Percentiles rank a stretch among this genome's conserved stretches.
These are phyloP conservation scores for Eulemur coronatus DNA, from an alignment of 2,797 vertebrate genomes.

Conservation along the genomic window DNA sequence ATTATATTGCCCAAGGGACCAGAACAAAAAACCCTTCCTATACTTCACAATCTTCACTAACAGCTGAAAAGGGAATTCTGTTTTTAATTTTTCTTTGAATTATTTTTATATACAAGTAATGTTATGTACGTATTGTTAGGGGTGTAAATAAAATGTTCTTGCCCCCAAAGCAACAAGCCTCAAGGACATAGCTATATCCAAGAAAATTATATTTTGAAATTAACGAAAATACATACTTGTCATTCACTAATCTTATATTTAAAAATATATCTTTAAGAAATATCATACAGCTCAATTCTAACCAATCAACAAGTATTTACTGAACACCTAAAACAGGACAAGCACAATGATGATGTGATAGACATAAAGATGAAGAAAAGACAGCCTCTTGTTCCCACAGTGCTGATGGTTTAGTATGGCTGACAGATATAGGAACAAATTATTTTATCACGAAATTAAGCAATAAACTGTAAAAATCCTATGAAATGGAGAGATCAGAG, in stretches of 20 bases:
- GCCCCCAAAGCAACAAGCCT: background rate
- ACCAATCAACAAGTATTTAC: background rate
- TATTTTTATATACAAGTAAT: constrained; percentile 17
- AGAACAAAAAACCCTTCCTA: constrained; percentile 29
- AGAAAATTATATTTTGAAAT: constrained; percentile 38
- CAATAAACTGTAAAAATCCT: background rate
- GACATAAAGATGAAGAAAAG: background rate
- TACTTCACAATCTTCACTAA: background rate
- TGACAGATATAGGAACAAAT: background rate
- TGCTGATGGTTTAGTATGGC: background rate
- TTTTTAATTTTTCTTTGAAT: constrained; percentile 45
- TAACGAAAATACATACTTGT: constrained; percentile 23
- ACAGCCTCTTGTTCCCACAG: background rate
- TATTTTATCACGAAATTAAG: constrained; percentile 29
- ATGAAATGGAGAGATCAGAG: background rate
- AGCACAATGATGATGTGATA: background rate
- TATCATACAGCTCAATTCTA: background rate
- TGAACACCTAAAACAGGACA: background rate
- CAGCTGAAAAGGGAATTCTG: constrained; percentile 28
- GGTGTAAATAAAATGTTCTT: constrained; percentile 40
- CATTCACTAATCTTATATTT: constrained; percentile 5
- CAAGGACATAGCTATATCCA: background rate
- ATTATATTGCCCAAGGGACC: background rate
- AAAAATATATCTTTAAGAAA: constrained; percentile 38
- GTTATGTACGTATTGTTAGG: background rate